These are phyloP conservation scores for Apis florea DNA, from an alignment of 1,140 invertebrate species.

Conservation along the genomic window DNA sequence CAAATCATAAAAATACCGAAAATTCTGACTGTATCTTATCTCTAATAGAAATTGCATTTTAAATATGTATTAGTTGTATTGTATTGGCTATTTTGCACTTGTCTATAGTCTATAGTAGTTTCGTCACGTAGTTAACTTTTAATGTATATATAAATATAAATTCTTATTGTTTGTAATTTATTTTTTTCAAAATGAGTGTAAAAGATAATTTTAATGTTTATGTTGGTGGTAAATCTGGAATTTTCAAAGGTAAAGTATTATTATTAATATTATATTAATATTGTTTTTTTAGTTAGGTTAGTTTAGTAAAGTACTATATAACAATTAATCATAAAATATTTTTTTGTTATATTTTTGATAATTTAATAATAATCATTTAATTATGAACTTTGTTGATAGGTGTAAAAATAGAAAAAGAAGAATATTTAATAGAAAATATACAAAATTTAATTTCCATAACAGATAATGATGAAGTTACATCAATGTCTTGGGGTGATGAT, in stretches of 20 bases:
- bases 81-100: too few relatives aligned
- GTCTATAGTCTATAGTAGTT: too few relatives aligned
- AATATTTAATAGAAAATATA: conserved; percentile 79
- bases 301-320: too few relatives aligned
- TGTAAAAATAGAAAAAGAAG: conserved; percentile 70
- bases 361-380: conserved; percentile 6
- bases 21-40: too few relatives aligned
- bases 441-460: conserved; percentile 80
- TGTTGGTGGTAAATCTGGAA: conserved; percentile 75
- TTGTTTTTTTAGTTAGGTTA: neutral
- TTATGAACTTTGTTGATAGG: conserved; percentile 66
- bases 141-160: neutral
- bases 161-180: too few relatives aligned
- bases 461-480: conserved; percentile 83
- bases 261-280: neutral
- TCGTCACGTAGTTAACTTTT: too few relatives aligned
- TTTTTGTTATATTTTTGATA: neutral
- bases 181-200: conserved; percentile 53
- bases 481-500: conserved; percentile 85
- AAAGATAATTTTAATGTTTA: conserved; percentile 74
- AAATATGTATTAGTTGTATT: too few relatives aligned
- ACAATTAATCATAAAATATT: neutral
- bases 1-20: too few relatives aligned
- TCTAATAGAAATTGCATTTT: too few relatives aligned
- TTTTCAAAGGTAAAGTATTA: conserved; percentile 75